Evolutionary conservation across 2,797 vertebrate genomes (phyloP).

Genomic region (Myotis pilosus): DNA sequence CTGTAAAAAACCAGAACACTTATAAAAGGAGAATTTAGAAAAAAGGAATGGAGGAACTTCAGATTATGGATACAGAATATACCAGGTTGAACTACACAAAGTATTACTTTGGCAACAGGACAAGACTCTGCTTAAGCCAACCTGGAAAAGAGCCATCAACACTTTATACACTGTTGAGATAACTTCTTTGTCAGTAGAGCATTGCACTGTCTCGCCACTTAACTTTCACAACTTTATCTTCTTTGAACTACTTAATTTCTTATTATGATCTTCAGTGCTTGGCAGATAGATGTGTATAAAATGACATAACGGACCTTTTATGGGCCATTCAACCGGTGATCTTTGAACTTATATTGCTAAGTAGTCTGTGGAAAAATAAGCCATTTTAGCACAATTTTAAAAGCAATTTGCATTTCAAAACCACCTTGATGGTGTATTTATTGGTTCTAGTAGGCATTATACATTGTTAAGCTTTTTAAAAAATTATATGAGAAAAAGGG

Average conservation of each 20-base stretch:
- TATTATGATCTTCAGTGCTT: slow-evolving; percentile 75
- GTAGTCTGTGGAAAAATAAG: slow-evolving; percentile 70
- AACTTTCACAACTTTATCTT: slow-evolving; percentile 74
- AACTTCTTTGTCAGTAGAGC: slow-evolving; percentile 64
- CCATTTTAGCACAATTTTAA: slow-evolving; percentile 70
- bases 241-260: slow-evolving; percentile 67
- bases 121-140: not conserved
- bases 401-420: slow-evolving; percentile 76
- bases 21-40: not conserved
- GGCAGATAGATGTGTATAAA: slow-evolving; percentile 73
- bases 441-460: slow-evolving; percentile 64
- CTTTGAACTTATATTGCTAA: slow-evolving; percentile 79
- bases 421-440: slow-evolving; percentile 68
- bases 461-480: slow-evolving; percentile 56
- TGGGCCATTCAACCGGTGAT: slow-evolving; percentile 69
- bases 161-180: slow-evolving; percentile 63
- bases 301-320: slow-evolving; percentile 72
- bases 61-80: not conserved
- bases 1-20: not conserved
- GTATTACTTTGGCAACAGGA: not conserved
- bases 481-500: slow-evolving; percentile 54
- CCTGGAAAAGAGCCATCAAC: slow-evolving; percentile 28
- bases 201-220: slow-evolving; percentile 63
- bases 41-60: not conserved
- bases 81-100: not conserved